Conservation (phyloP, 2,113 vertebrate genomes). For the Ailurus styani region DNA sequence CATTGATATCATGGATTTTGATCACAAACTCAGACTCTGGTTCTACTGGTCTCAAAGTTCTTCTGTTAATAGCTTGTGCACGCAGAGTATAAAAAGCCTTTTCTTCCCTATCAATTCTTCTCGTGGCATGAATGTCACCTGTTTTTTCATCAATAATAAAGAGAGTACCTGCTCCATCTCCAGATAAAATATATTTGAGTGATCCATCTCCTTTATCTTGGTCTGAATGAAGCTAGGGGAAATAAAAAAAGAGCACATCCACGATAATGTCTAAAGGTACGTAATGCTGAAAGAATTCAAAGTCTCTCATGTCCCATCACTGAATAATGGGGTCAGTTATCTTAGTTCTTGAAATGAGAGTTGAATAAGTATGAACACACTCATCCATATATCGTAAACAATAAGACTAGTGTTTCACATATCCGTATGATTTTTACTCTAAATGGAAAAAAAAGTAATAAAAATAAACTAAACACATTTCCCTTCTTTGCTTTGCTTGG, state of each 20-base stretch:
- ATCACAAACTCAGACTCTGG: constrained; percentile 89
- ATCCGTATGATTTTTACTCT: neutral
- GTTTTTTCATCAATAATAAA: constrained; percentile 90
- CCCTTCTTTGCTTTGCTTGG: neutral
- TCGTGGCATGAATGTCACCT: constrained; percentile 88
- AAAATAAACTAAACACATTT: neutral
- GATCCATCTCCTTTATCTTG: constrained; percentile 88
- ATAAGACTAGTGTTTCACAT: neutral
- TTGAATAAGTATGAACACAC: neutral
- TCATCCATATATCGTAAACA: neutral
- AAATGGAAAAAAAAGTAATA: neutral
- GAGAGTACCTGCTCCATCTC: constrained; percentile 88
- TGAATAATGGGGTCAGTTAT: constrained; percentile 41
- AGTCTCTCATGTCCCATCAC: neutral
- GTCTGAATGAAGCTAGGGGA: constrained; percentile 87
- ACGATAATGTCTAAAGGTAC: neutral
- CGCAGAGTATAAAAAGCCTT: constrained; percentile 88
- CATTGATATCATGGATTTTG: constrained; percentile 90
- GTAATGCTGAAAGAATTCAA: constrained; percentile 11
- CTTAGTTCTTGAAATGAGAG: neutral
- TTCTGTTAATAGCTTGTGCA: constrained; percentile 88
- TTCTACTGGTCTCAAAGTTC: constrained; percentile 86
- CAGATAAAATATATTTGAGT: constrained; percentile 88
- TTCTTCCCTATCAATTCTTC: constrained; percentile 88
- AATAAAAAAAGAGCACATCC: constrained; percentile 35